phyloP scores from a whole-genome alignment of 1,140 invertebrate genomes.

The Cydia strobilella region DNA sequence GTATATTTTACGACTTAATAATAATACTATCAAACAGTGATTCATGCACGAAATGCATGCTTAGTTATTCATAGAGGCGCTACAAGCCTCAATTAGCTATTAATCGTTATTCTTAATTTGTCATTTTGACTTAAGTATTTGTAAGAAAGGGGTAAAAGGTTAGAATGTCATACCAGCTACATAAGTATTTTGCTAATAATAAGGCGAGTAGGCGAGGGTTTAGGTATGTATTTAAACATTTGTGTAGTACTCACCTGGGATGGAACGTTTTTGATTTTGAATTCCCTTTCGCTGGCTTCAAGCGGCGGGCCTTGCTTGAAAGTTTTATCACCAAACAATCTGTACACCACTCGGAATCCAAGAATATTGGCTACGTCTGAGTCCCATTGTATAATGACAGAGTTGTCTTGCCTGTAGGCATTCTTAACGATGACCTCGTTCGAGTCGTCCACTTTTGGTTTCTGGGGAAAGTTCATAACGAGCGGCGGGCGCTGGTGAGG shows the following conservation, averaged over 20 bases:
- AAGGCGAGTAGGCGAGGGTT: too few relatives aligned
- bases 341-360: slow-evolving; percentile 93
- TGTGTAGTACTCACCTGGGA: slow-evolving; percentile 83
- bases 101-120: too few relatives aligned
- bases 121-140: too few relatives aligned
- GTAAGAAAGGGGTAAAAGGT: too few relatives aligned
- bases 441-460: slow-evolving; percentile 82
- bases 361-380: slow-evolving; percentile 91
- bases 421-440: slow-evolving; percentile 92
- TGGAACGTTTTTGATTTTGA: slow-evolving; percentile 95
- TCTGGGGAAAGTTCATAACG: slow-evolving; percentile 85
- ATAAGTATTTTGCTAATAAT: too few relatives aligned
- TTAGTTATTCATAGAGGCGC: too few relatives aligned
- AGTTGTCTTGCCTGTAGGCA: slow-evolving; percentile 91
- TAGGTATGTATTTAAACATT: too few relatives aligned
- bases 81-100: too few relatives aligned
- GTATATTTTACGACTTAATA: too few relatives aligned
- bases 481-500: slow-evolving; percentile 84
- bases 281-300: slow-evolving; percentile 92
- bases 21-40: too few relatives aligned
- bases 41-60: too few relatives aligned
- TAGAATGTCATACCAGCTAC: too few relatives aligned
- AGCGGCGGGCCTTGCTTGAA: slow-evolving; percentile 94
- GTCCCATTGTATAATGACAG: slow-evolving; percentile 95
- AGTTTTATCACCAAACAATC: slow-evolving; percentile 93